phyloP scores from a whole-genome alignment of 2,113 vertebrate genomes.

The Entosphenus tridentatus region DNA sequence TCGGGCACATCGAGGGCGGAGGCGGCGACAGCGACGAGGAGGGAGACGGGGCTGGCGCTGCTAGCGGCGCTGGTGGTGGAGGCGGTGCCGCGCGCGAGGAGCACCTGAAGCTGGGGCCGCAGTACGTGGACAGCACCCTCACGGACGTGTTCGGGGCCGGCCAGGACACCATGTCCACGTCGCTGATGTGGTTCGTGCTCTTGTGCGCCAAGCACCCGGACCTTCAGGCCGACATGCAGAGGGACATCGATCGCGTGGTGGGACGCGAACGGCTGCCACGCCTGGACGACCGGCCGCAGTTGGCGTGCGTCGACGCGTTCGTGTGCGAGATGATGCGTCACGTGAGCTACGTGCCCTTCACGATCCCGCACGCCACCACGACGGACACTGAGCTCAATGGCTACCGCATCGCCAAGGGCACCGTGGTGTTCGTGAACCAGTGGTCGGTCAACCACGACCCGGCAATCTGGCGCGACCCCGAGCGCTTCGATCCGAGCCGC shows the following conservation, averaged over 20 bases:
- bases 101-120: constrained; percentile 15
- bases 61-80: neutral
- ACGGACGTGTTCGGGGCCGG: constrained; percentile 82
- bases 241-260: constrained; percentile 56
- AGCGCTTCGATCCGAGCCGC: neutral
- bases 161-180: constrained; percentile 86
- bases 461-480: neutral
- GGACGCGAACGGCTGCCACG: constrained; percentile 40
- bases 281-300: constrained; percentile 35
- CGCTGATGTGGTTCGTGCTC: constrained; percentile 59
- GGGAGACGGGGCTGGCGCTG: constrained; percentile 6
- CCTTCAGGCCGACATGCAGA: constrained; percentile 46
- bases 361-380: constrained; percentile 67
- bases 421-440: neutral
- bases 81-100: constrained; percentile 4
- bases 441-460: constrained; percentile 1
- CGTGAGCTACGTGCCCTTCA: constrained; percentile 66
- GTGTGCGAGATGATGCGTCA: constrained; percentile 72
- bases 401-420: neutral
- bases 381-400: constrained; percentile 29
- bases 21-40: constrained; percentile 11
- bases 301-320: constrained; percentile 70
- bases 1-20: constrained; percentile 28
- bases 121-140: constrained; percentile 35
- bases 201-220: constrained; percentile 53